Base-by-base conservation (phyloP, 1,140 invertebrate genomes). In the Drosophila pectinifera region DNA sequence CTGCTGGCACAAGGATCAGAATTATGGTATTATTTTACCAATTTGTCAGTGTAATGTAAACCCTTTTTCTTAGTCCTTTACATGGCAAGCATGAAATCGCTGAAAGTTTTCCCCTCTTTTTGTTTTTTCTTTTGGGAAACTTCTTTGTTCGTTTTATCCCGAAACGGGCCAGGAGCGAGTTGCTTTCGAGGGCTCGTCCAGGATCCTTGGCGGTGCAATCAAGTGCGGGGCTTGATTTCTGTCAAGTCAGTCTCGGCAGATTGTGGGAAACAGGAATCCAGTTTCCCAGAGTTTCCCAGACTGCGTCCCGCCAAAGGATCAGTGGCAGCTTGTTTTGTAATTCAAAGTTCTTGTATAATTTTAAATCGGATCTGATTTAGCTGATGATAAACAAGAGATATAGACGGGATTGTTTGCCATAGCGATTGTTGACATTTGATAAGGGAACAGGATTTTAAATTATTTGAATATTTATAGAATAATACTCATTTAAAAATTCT, bases 11-110 rank as follows among this genome's bases (percentile, higher is more conserved):
- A 85, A 76, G 81, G 81, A 80, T 84, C 53, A 84, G 57, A 84
- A 84, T 84, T 84, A 84, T 79, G 72, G 80, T 84, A 84, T 84
- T 84, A 84, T 84, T 84, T 84, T 84, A 84, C 80, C 80, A 84
- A 84, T 84, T 84, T 84, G 80, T 84, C 80, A 84, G 80, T 84
- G 80, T 84, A 84, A 80, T 85, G 81, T 73, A 69, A 84, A 72
- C 73, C 77, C 67, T 28, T 62, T 55, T 63, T 53, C 11, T 48
- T 64, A 13, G 43, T 72, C 18, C 38, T 53, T 68, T 62, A 77
- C 74, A 56, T 74, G 73, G 72, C 57, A 79, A 67, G 72, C 80
- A 73, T 84, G 80, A 84, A 84, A 84, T 84, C 72, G 54, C 48
- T 46, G 46, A 58, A 80, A 74, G 45, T 61, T 75, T 51, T 51